These are phyloP conservation scores for Morbakka virulenta DNA, from an alignment of 30 jellyfish, hydroid and myxozoan species.

Conservation along the genomic window DNA sequence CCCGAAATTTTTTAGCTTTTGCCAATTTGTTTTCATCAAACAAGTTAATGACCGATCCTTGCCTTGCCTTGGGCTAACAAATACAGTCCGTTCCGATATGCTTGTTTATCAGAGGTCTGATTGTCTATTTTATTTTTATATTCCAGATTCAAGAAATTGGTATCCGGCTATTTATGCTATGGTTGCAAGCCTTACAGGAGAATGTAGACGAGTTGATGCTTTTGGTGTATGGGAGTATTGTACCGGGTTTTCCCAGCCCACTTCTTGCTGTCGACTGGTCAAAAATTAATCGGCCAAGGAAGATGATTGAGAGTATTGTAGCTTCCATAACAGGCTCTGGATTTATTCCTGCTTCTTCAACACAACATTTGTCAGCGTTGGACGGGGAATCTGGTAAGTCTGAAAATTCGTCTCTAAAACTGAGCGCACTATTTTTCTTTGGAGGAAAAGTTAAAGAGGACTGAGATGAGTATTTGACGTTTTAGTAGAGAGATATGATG, in stretches of 20 bases:
- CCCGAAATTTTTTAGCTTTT: too few species aligned
- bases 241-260: slow-evolving; percentile 87
- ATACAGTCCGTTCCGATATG: too few species aligned
- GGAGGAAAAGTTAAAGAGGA: background rate
- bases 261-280: slow-evolving; percentile 35
- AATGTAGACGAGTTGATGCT: slow-evolving; percentile 77
- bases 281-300: slow-evolving; percentile 44
- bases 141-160: slow-evolving; percentile 88
- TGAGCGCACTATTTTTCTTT: too few species aligned
- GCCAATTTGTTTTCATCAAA: too few species aligned
- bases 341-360: slow-evolving; percentile 17
- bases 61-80: too few species aligned
- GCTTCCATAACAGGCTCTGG: slow-evolving; percentile 77
- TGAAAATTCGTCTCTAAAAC: background rate
- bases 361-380: slow-evolving; percentile 34
- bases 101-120: too few species aligned
- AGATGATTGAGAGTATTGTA: slow-evolving; percentile 40
- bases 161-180: slow-evolving; percentile 61
- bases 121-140: background rate
- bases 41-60: too few species aligned
- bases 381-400: slow-evolving; percentile 75
- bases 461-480: background rate
- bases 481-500: too few species aligned
- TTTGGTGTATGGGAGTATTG: slow-evolving; percentile 81
- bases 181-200: slow-evolving; percentile 92